phyloP scores from a whole-genome alignment of 2,888 invertebrate genomes.

The Mylabris sibirica region DNA sequence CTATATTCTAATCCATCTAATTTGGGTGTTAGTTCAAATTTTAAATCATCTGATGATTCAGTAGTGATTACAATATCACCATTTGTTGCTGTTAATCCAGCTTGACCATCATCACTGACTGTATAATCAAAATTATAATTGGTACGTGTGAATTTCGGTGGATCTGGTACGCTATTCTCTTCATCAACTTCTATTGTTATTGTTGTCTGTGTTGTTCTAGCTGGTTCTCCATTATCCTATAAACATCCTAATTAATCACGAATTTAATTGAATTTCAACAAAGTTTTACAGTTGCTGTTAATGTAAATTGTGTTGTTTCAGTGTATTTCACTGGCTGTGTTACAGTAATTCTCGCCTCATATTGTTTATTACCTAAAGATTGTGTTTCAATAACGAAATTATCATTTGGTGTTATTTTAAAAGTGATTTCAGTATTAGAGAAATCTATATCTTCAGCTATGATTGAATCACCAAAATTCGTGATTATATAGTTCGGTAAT shows the following conservation, averaged over 20 bases:
- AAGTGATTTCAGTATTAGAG: constrained; percentile 57
- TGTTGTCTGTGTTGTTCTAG: constrained; percentile 21
- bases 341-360: constrained; percentile 40
- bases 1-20: too few species aligned
- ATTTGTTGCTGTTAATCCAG: constrained; percentile 26
- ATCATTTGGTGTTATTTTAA: constrained; percentile 43
- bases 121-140: constrained; percentile 63
- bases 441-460: constrained; percentile 65
- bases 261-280: not conserved
- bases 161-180: constrained; percentile 60
- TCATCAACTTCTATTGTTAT: constrained; percentile 58
- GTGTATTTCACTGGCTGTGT: constrained; percentile 35
- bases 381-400: constrained; percentile 35
- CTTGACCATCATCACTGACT: constrained; percentile 51
- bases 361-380: constrained; percentile 34
- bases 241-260: not conserved
- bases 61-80: constrained; percentile 16
- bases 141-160: constrained; percentile 61
- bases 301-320: constrained; percentile 32
- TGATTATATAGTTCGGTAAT: constrained; percentile 60
- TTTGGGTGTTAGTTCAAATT: not conserved
- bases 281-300: constrained; percentile 49
- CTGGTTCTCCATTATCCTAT: constrained; percentile 41
- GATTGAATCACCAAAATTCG: constrained; percentile 59
- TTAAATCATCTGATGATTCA: not conserved